These are phyloP conservation scores for Ips typographus DNA, from an alignment of 1,140 invertebrate species.

Conservation along the genomic window DNA sequence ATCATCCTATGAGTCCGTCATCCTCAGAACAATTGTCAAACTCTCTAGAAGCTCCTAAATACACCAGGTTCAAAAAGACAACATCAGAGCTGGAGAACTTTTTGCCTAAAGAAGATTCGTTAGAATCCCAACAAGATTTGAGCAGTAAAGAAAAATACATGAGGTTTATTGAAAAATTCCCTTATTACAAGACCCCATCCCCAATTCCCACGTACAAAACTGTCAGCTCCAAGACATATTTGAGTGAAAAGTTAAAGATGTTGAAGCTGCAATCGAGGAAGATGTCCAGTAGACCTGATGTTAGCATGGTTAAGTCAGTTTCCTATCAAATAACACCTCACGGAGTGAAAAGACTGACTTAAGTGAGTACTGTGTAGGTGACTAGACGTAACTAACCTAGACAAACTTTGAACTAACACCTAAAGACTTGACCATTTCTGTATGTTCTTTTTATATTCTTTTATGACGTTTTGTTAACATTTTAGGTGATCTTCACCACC, in stretches of 20 bases:
- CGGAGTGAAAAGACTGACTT: slow-evolving; percentile 43
- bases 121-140: slow-evolving; percentile 9
- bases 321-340: slow-evolving; percentile 41
- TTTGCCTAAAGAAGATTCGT: slow-evolving; percentile 13
- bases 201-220: slow-evolving; percentile 9
- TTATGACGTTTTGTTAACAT: neutral
- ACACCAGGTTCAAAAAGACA: slow-evolving; percentile 11
- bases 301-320: slow-evolving; percentile 37
- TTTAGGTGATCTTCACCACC: neutral
- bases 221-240: slow-evolving; percentile 15
- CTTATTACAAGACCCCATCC: slow-evolving; percentile 7
- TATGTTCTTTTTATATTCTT: neutral
- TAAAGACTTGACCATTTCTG: too few relatives aligned
- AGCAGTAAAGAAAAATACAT: slow-evolving; percentile 16
- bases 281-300: slow-evolving; percentile 18
- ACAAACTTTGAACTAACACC: neutral
- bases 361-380: slow-evolving; percentile 14
- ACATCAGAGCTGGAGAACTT: neutral
- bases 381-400: slow-evolving; percentile 23
- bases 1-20: neutral
- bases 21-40: neutral
- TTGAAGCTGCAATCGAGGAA: slow-evolving; percentile 19
- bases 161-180: slow-evolving; percentile 17
- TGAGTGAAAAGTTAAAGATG: slow-evolving; percentile 14
- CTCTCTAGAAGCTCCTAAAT: neutral